Percentiles rank a stretch among this genome's conserved stretches.
phyloP scores from a whole-genome alignment of 2,888 invertebrate genomes.

The Phrixothrix hirtus region DNA sequence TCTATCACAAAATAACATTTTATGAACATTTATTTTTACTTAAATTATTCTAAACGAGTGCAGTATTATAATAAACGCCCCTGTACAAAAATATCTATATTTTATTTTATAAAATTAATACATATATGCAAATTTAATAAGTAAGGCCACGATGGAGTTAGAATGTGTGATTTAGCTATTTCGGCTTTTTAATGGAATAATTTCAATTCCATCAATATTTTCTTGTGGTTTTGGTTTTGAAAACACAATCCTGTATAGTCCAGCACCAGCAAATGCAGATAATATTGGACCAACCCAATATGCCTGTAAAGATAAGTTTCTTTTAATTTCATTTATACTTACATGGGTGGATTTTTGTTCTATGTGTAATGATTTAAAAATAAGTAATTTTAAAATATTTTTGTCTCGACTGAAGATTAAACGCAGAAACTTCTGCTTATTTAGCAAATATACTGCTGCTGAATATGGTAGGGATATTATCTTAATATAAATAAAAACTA shows the following conservation, averaged over 20 bases:
- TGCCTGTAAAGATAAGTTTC: conserved; percentile 25
- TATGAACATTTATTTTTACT: no score
- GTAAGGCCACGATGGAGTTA: neutral
- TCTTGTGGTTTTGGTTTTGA: conserved; percentile 40
- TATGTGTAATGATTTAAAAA: no score
- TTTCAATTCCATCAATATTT: conserved; percentile 40
- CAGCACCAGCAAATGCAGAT: conserved; percentile 46
- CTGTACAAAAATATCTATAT: no score
- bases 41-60: neutral
- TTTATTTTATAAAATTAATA: neutral
- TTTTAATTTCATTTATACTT: no score
- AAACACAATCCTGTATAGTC: conserved; percentile 49
- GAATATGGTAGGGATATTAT: no score
- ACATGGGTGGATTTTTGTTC: neutral
- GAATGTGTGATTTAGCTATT: conserved; percentile 35
- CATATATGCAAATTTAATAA: neutral
- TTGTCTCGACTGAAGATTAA: no score
- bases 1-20: no score
- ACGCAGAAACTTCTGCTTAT: no score
- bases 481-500: no score
- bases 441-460: no score
- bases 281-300: conserved; percentile 52
- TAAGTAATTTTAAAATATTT: no score
- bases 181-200: conserved; percentile 46
- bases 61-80: no score